phyloP scores from a whole-genome alignment of 2,797 vertebrate species.

The Microctenopoma steveboyesi region DNA sequence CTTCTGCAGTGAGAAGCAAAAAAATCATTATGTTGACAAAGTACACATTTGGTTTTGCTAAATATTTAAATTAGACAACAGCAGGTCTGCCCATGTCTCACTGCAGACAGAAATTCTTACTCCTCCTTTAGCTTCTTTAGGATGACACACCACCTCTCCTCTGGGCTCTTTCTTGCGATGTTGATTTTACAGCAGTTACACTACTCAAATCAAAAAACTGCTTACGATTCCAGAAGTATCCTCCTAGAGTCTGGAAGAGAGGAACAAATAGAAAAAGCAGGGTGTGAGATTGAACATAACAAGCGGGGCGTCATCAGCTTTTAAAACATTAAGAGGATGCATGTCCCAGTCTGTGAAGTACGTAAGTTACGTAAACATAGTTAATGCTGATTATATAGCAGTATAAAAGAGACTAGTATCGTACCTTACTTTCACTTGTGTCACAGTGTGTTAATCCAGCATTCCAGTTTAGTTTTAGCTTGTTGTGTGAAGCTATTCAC shows the following conservation, averaged over 20 bases:
- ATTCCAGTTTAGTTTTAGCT: too few species aligned
- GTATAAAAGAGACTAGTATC: too few species aligned
- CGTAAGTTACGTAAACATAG: too few species aligned
- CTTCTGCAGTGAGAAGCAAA: background rate
- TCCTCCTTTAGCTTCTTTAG: conserved; percentile 29
- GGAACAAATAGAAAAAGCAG: conserved; percentile 25
- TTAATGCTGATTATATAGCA: too few species aligned
- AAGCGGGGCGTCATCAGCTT: conserved; percentile 8
- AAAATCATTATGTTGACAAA: background rate
- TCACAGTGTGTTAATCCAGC: too few species aligned
- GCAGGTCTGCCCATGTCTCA: conserved; percentile 13
- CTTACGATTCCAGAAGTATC: conserved; percentile 23
- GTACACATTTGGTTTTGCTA: conserved; percentile 17
- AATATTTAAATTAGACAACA: conserved; percentile 25
- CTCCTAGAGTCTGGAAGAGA: conserved; percentile 51
- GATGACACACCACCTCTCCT: conserved; percentile 16
- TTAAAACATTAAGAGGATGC: background rate
- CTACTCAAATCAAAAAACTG: background rate
- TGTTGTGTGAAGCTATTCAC: too few species aligned
- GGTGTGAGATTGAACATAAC: conserved; percentile 2
- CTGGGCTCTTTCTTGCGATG: too few species aligned
- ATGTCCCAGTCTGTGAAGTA: too few species aligned
- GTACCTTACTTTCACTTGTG: too few species aligned
- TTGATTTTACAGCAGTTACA: too few species aligned
- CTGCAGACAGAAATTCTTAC: conserved; percentile 32